A percentile compares a stretch with the other conserved stretches of the same genome.
phyloP scores from a whole-genome alignment of 2,888 invertebrate genomes.

The Hypsopygia costalis region DNA sequence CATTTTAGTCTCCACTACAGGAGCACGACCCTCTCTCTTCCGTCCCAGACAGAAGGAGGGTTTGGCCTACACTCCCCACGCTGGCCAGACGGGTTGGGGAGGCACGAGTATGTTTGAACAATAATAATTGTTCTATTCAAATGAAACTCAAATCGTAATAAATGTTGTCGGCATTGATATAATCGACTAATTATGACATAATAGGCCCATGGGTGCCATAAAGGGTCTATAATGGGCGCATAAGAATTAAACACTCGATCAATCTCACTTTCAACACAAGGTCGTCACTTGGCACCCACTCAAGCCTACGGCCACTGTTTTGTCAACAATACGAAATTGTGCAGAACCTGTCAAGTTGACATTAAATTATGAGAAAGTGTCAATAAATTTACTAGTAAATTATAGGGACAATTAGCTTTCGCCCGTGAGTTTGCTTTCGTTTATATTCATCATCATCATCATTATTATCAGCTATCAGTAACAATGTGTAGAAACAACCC shows the following conservation, averaged over 20 bases:
- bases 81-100: too few species aligned
- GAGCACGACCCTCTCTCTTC: too few species aligned
- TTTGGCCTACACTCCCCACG: too few species aligned
- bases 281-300: constrained; percentile 40
- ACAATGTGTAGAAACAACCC: too few species aligned
- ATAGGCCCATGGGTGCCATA: constrained; percentile 13
- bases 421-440: too few species aligned
- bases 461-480: too few species aligned
- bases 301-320: constrained; percentile 38
- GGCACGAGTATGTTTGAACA: too few species aligned
- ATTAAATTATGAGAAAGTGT: constrained; percentile 12
- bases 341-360: constrained; percentile 5
- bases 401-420: too few species aligned
- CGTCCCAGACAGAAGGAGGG: too few species aligned
- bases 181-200: constrained; percentile 17
- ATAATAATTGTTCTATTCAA: too few species aligned
- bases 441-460: too few species aligned
- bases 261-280: constrained; percentile 56
- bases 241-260: constrained; percentile 34
- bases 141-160: background rate
- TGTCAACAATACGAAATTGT: constrained; percentile 9
- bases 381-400: constrained; percentile 3
- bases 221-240: constrained; percentile 37
- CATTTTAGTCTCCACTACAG: too few species aligned
- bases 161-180: constrained; percentile 1